phyloP scores from a whole-genome alignment of 2,888 invertebrate genomes.

The Trachelus stipa region DNA sequence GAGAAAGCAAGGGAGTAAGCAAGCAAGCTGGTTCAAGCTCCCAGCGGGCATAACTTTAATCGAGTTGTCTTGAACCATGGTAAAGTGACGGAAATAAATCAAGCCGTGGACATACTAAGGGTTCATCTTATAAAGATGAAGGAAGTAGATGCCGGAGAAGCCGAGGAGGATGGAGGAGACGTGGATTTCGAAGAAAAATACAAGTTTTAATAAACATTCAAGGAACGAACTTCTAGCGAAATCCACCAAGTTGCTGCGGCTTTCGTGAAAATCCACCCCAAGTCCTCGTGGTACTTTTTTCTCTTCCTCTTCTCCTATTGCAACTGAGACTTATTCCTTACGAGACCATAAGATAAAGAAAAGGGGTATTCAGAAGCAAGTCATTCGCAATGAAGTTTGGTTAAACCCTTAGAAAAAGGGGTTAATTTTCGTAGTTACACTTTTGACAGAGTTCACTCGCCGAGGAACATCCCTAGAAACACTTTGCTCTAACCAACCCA shows the following conservation, averaged over 20 bases:
- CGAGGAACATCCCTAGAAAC: background rate
- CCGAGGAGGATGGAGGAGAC: background rate
- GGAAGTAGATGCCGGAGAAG: background rate
- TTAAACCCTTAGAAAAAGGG: background rate
- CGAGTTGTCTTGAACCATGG: conserved; percentile 44
- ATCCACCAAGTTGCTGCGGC: background rate
- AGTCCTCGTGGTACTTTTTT: background rate
- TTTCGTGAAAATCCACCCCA: background rate
- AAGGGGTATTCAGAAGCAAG: background rate
- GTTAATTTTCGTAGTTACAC: conserved; percentile 1
- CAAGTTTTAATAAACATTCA: conserved; percentile 11
- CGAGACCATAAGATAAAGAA: background rate
- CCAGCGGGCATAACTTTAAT: conserved; percentile 52
- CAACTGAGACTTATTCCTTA: background rate
- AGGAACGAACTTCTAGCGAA: background rate
- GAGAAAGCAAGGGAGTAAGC: background rate
- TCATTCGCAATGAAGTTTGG: background rate
- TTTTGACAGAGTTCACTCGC: background rate
- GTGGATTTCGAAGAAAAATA: background rate
- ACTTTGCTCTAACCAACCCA: background rate
- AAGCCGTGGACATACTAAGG: conserved; percentile 16
- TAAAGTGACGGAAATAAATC: conserved; percentile 23
- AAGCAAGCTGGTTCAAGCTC: conserved; percentile 25
- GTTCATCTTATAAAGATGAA: background rate
- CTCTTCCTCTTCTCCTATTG: background rate